Base-by-base conservation (phyloP, 2,797 vertebrate genomes). In the Lateolabrax maculatus region DNA sequence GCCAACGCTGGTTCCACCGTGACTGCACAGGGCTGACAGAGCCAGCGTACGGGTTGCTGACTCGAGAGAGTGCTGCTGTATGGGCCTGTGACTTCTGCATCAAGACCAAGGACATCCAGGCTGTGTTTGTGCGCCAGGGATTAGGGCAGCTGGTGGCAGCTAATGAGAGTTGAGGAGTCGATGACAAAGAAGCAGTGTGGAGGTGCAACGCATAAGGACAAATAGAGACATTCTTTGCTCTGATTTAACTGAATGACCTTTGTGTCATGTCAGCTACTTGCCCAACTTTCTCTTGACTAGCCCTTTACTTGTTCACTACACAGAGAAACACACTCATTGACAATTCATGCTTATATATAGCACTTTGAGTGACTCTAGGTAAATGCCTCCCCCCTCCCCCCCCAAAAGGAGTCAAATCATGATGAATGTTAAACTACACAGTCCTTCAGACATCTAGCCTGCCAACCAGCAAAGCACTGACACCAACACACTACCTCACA, bases 61-160 rank as follows among this genome's bases (percentile, higher is more conserved):
- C 98, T 84, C 96, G 97, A 0, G 98, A 99, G 93, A 97, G 97
- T 19, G 96, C 97, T 0, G 98, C 98, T 0, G 98, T 99, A 43
- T 99, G 98, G 98, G 98, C 98, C 89, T 99, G 98, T 0, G 98
- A 99, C 79, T 98, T 97, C 92, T 99, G 98, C 92, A 97, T 99
- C 89, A 99, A 99, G 93, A 98, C 96, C 29, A 99, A 99, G 95
- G 98, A 99, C 94, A 99, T 99, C 89, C 98, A 99, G 91, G 97
- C 98, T 0, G 98, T 99, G 71, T 99, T 98, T 66, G 95, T 99
- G 80, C 97, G 98, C 1, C 98, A 99, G 92, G 97, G 96, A 80
- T 90, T 99, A 95, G 97, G 98, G 53, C 98, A 99, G 91, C 92
- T 99, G 80, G 98, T 99, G 90, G 97, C 97, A 0, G 98, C 97